phyloP scores from a whole-genome alignment of 2,113 vertebrate species.

The Pelecanoides urinatrix region DNA sequence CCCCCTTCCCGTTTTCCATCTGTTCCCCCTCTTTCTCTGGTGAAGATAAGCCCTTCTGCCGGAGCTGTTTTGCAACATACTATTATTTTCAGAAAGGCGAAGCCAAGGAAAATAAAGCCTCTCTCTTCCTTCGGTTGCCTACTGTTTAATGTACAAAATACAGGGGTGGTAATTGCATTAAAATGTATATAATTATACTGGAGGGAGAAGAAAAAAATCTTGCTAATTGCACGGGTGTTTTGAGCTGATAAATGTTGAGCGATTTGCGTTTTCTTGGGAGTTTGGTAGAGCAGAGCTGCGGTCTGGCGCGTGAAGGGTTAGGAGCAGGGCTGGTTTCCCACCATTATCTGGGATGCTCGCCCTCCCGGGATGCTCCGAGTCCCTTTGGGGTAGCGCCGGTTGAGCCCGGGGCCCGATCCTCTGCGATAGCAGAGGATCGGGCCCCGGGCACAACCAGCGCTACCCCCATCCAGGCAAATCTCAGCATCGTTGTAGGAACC shows the following conservation, averaged over 20 bases:
- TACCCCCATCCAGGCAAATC: background rate
- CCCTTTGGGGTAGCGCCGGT: fast-evolving
- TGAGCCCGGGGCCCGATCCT: background rate
- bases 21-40: background rate
- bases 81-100: constrained; percentile 53
- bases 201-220: constrained; percentile 21
- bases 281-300: constrained; percentile 3
- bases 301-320: background rate
- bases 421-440: fast-evolving
- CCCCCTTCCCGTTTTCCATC: background rate
- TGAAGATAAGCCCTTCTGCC: constrained; percentile 13
- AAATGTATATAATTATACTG: constrained; percentile 75
- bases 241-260: constrained; percentile 71
- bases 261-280: constrained; percentile 62
- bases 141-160: constrained; percentile 73
- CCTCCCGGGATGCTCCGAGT: background rate
- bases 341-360: background rate
- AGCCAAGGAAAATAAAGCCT: constrained; percentile 59
- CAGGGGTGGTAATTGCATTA: constrained; percentile 73
- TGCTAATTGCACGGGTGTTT: constrained; percentile 75
- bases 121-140: constrained; percentile 59
- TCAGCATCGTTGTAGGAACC: background rate
- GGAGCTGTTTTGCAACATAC: constrained; percentile 9
- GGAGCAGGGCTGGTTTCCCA: background rate
- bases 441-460: background rate